Percentiles rank a stretch among this genome's conserved stretches.
Conservation (phyloP, 2,797 vertebrate genomes). For the Pangasius krempfi region DNA sequence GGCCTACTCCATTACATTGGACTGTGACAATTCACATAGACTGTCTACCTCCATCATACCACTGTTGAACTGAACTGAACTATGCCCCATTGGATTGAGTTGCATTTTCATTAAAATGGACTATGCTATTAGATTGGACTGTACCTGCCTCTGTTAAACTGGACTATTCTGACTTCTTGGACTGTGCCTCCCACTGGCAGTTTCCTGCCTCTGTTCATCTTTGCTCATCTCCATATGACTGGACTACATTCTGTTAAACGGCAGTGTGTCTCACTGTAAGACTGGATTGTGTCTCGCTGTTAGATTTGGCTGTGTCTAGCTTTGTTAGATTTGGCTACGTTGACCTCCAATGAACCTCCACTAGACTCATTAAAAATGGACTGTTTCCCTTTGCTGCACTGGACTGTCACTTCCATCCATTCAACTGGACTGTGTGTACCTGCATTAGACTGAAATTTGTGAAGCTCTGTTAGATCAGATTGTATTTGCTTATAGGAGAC, state of each 20-base stretch:
- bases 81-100: neutral
- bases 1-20: neutral
- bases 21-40: neutral
- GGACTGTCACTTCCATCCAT: neutral
- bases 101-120: neutral
- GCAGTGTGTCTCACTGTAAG: neutral
- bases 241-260: neutral
- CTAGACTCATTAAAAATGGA: neutral
- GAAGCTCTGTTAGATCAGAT: neutral
- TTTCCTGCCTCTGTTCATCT: neutral
- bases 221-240: neutral
- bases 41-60: neutral
- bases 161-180: neutral
- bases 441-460: neutral
- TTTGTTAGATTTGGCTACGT: neutral
- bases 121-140: neutral
- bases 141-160: neutral
- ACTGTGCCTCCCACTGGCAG: neutral
- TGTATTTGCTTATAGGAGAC: constrained; percentile 27
- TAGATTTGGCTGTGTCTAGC: neutral
- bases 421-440: neutral
- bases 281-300: neutral
- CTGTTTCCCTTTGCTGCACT: neutral
- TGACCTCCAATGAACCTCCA: neutral
- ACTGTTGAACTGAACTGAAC: neutral